These are phyloP conservation scores for Protonemura montana DNA, from an alignment of 2,888 invertebrate genomes.

Conservation along the genomic window DNA sequence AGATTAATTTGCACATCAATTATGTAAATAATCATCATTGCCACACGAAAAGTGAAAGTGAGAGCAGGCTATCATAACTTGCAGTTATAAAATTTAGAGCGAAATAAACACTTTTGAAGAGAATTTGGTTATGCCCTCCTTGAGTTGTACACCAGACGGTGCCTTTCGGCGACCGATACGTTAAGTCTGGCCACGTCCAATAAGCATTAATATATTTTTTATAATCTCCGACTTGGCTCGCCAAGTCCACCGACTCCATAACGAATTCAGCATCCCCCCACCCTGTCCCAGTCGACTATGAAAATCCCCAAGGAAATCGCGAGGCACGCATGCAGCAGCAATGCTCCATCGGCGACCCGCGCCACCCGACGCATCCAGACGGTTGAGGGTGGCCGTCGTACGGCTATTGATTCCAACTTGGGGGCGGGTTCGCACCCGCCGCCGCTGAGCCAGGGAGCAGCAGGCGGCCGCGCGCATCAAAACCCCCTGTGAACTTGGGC, in stretches of 20 bases:
- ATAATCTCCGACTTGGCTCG: neutral
- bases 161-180: too few relatives aligned
- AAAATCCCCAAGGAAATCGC: neutral
- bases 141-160: too few relatives aligned
- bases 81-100: too few relatives aligned
- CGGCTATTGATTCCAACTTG: constrained; percentile 37
- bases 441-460: neutral
- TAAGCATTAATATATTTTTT: neutral
- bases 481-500: neutral
- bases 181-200: too few relatives aligned
- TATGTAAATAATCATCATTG: too few relatives aligned
- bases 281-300: neutral
- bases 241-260: neutral
- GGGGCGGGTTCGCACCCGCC: neutral
- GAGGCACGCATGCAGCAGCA: constrained; percentile 43
- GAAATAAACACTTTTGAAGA: too few relatives aligned
- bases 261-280: neutral
- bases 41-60: too few relatives aligned
- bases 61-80: too few relatives aligned
- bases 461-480: constrained; percentile 9
- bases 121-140: too few relatives aligned
- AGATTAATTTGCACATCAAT: too few relatives aligned
- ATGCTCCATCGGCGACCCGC: constrained; percentile 30
- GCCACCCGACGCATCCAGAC: neutral
- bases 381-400: constrained; percentile 33